A percentile compares a stretch with the other conserved stretches of the same genome.
These are phyloP conservation scores for Leptinotarsa rubiginosa DNA, from an alignment of 2,888 invertebrate species.

Conservation along the genomic window DNA sequence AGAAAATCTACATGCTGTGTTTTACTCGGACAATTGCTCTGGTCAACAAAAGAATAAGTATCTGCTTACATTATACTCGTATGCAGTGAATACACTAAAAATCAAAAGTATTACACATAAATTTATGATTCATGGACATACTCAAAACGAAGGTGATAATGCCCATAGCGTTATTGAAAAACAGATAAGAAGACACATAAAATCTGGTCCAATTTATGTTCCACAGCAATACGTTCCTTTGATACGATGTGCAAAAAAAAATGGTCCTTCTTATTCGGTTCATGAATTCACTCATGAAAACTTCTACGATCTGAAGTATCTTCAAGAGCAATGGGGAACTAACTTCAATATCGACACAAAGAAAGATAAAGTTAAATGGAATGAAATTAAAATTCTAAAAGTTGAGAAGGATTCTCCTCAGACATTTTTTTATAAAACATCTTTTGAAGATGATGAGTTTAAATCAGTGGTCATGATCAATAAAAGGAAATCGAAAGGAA, in stretches of 20 bases:
- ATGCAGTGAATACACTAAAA: too few relatives aligned
- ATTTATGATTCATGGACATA: background rate
- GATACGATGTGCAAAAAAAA: background rate
- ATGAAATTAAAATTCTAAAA: conserved; percentile 11
- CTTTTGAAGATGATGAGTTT: conserved; percentile 10
- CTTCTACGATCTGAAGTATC: background rate
- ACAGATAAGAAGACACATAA: background rate
- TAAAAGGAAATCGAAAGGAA: conserved; percentile 8
- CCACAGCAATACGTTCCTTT: background rate
- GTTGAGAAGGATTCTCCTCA: conserved; percentile 10
- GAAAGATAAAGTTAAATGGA: conserved; percentile 11
- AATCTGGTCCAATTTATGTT: background rate
- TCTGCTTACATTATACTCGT: background rate
- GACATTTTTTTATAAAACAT: conserved; percentile 16
- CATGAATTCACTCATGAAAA: background rate
- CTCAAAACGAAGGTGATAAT: background rate
- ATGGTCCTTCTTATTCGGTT: background rate
- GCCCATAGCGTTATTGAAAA: background rate
- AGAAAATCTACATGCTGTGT: too few relatives aligned
- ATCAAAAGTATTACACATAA: background rate
- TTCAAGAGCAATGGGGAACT: conserved; percentile 48
- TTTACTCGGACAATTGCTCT: too few relatives aligned
- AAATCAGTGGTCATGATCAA: conserved; percentile 8
- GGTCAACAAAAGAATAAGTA: background rate
- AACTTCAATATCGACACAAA: background rate